phyloP scores from a whole-genome alignment of 2,113 vertebrate species.

The Neotoma lepida region DNA sequence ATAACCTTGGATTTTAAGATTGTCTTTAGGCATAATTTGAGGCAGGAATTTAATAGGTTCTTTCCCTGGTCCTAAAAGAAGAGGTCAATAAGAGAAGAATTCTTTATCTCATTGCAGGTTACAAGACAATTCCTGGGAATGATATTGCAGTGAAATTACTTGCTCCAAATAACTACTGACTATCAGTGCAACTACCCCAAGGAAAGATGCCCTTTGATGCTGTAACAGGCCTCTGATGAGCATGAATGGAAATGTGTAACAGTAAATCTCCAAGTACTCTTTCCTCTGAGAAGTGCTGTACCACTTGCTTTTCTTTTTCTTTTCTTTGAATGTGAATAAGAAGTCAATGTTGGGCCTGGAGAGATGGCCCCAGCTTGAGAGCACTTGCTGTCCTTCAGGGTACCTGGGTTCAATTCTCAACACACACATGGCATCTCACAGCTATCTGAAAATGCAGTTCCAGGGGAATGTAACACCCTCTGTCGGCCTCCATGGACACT shows the following conservation, averaged over 20 bases:
- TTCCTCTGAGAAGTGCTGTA: slow-evolving; percentile 38
- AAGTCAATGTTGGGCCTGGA: background rate
- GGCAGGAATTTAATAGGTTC: slow-evolving; percentile 64
- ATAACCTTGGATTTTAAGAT: slow-evolving; percentile 69
- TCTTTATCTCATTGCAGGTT: slow-evolving; percentile 43
- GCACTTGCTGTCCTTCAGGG: background rate
- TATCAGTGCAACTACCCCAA: background rate
- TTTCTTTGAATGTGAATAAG: slow-evolving; percentile 15
- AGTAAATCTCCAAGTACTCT: background rate
- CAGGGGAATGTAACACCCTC: too few relatives aligned
- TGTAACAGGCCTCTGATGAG: background rate
- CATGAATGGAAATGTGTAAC: background rate
- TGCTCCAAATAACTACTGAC: slow-evolving; percentile 40
- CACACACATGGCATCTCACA: background rate
- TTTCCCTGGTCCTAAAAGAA: slow-evolving; percentile 44
- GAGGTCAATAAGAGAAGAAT: slow-evolving; percentile 32
- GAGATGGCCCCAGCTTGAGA: background rate
- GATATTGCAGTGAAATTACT: background rate
- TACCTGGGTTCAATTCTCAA: background rate
- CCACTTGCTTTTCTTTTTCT: background rate
- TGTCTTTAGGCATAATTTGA: slow-evolving; percentile 63
- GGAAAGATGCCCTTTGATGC: background rate
- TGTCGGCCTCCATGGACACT: background rate
- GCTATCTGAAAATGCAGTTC: background rate
- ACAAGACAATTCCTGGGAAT: slow-evolving; percentile 52